Base-by-base conservation (phyloP, 53 echinoderm and acorn worm genomes). In the Mesocentrotus franciscanus region DNA sequence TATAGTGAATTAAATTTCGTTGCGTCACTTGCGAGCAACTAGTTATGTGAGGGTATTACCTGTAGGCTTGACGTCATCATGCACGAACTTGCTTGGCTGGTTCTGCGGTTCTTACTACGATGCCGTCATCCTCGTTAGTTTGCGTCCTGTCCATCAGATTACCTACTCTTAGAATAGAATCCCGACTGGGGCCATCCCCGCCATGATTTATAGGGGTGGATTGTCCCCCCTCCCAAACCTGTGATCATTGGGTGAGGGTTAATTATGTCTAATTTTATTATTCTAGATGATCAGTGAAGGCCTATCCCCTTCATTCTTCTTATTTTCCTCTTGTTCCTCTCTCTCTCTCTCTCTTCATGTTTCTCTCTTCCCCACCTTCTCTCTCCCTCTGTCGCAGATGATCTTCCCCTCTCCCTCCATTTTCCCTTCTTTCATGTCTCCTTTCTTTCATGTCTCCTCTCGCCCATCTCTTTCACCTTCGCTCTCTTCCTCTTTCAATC, bases 121-220 rank as follows among this genome's bases (percentile, higher is more conserved):
- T 79, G 35, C 39, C 35, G 79, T 79, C 79, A 79, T 79, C 79
- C 79, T 79, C 7, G 79, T 79, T 36, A 79, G 79, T 35, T 36
- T 35, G 35, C 16, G 36, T 16, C 7, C 30, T 10, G 79, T 79
- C 39, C 12, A 36, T 79, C 20, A 15, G 12, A 72, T 72, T 8
- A 12, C 27, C 72, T 72, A 12, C 30, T 27, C 20, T 5, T 79
- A 39, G 8, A 79, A 79, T 36, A 79, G 39, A 1, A 3, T 36
- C 20, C 17, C 0, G 79, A 15, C 20, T 35, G 20, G 35, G 79
- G 35, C 10, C 4, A 17, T 18, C 39, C 30, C 36, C 35, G 79
- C 20, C 18, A 2, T 9, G 79, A 14, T 79, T 11, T 32, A 39
- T 0, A 79, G 78, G 75, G 32, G 78, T 78, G 36, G 36, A 34